Evolutionary conservation across 1,140 invertebrate species (phyloP).

Genomic region (Eupeodes corollae): DNA sequence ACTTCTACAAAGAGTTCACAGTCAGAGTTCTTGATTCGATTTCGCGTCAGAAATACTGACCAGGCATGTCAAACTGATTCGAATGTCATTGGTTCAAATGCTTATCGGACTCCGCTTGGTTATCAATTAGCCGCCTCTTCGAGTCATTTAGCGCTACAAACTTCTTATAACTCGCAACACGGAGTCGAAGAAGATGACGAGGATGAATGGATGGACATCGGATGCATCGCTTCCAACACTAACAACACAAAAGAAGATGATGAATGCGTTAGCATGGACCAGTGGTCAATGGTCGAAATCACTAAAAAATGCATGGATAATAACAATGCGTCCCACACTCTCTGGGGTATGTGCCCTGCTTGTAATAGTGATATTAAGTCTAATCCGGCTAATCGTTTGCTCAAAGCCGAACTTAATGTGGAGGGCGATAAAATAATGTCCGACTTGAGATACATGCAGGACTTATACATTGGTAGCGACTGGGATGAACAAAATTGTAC

Average conservation of each 20-base stretch:
- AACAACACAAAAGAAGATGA: not conserved
- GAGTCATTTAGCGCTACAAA: too few species aligned
- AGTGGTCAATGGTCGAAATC: not conserved
- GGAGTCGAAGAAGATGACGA: too few species aligned
- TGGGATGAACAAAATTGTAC: constrained; percentile 7
- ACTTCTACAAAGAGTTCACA: too few species aligned
- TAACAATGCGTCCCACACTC: constrained; percentile 8
- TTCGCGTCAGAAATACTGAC: too few species aligned
- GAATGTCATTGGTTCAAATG: not conserved
- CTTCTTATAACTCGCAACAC: not conserved
- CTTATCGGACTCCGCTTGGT: not conserved
- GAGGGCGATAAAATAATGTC: constrained; percentile 43
- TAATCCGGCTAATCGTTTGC: constrained; percentile 12
- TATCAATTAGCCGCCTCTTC: not conserved
- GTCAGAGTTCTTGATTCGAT: too few species aligned
- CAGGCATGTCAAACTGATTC: not conserved
- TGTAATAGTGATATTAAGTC: constrained; percentile 12
- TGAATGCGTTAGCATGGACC: not conserved
- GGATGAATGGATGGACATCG: too few species aligned
- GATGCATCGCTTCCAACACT: not conserved
- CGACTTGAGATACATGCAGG: constrained; percentile 39
- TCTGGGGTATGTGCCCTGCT: constrained; percentile 19
- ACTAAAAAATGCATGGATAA: not conserved
- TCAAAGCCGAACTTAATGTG: constrained; percentile 20
- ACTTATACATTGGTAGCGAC: constrained; percentile 15